Evolutionary conservation across 2,888 invertebrate genomes (phyloP), one percentile per base, ranked within the genome.

Genomic region (Campoplex nolae): DNA sequence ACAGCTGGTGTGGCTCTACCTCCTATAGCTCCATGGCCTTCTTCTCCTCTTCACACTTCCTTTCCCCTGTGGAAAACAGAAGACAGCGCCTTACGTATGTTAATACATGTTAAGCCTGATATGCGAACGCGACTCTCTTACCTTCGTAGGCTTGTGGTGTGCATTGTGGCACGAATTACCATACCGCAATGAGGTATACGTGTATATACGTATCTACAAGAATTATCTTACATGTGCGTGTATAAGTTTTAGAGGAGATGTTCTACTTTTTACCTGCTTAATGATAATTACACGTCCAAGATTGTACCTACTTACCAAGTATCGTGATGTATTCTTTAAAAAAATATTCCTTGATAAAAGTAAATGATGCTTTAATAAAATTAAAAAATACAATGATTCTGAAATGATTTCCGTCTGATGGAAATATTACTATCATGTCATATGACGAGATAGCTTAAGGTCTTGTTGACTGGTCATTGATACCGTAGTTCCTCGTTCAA

Each of bases 31-130:
- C 75, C 83, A 62, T 70, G 56, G 35, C 76, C 68, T 70, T 62
- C 13, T 54, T 73, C 65, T 83, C 48, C 73, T 42, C 80, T 73
- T 73, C 76, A 65, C 58, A 54, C 71, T 56, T 65, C 76, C 76
- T 56, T 56, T 42, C 67, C 56, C 28, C 74, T 45, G 51, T 84
- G 78, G 71, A 81, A 77, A 80, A 80, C 83, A 87, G 85, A 79
- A 78, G 75, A 74, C 75, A 86, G 82, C 84, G 89, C 89, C 92
- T 92, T 91, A 90, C 90, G 90, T 92, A 91, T 90, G 91, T 91
- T 92, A 91, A 92, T 92, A 85, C 88, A 75, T 83, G 85, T 90
- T 91, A 90, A 91, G 90, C 88, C 88, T 89, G 90, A 91, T 91
- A 89, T 86, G 88, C 87, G 87, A 88, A 85, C 80, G 78, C 86